phyloP scores from a whole-genome alignment of 2,888 invertebrate species.

The Drosophila paramelanica region DNA sequence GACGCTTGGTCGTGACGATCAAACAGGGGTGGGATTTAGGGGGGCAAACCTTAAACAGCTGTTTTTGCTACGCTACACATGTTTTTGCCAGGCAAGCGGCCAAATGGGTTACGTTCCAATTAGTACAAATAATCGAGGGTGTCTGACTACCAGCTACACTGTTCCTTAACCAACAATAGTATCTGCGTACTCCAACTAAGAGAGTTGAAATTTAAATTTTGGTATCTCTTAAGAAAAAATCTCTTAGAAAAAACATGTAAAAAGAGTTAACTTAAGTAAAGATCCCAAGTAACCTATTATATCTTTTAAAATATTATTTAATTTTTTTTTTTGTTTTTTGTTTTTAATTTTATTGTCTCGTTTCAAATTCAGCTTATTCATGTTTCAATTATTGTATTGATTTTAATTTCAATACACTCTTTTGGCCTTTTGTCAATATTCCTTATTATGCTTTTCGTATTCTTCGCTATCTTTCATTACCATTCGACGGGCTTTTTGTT shows the following conservation, averaged over 20 bases:
- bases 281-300: too few relatives aligned
- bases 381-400: neutral
- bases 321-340: too few relatives aligned
- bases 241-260: neutral
- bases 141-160: neutral
- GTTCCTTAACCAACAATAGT: neutral
- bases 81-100: constrained; percentile 37
- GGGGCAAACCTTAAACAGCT: constrained; percentile 24
- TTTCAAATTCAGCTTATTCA: neutral
- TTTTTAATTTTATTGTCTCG: too few relatives aligned
- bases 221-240: too few relatives aligned
- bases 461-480: constrained; percentile 44
- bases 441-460: constrained; percentile 11
- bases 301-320: too few relatives aligned
- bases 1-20: neutral
- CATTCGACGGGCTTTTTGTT: constrained; percentile 22
- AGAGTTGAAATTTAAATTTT: too few relatives aligned
- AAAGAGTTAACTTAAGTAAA: neutral
- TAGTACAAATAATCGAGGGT: constrained; percentile 31
- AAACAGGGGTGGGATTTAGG: neutral
- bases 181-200: too few relatives aligned
- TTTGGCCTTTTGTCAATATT: constrained; percentile 3
- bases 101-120: constrained; percentile 74
- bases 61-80: constrained; percentile 23
- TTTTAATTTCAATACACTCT: neutral